phyloP scores from a whole-genome alignment of 2,797 vertebrate genomes.

The Otus scops region DNA sequence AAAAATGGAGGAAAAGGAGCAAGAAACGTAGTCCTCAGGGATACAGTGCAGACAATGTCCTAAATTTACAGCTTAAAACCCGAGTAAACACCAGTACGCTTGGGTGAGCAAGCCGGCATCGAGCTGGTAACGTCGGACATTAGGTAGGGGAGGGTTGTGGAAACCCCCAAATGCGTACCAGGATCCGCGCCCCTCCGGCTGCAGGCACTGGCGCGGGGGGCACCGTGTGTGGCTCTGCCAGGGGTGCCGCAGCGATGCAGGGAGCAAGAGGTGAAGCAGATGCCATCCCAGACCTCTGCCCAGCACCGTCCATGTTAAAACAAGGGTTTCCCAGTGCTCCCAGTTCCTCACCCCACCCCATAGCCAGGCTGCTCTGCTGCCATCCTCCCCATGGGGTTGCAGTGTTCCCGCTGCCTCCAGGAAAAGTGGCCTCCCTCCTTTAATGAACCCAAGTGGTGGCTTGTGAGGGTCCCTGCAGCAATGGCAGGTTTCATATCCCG shows the following conservation, averaged over 20 bases:
- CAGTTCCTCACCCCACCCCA: background rate
- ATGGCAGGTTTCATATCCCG: background rate
- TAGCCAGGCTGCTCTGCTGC: background rate
- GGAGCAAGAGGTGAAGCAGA: background rate
- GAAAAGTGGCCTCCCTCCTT: background rate
- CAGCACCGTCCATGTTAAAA: background rate
- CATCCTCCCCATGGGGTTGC: background rate
- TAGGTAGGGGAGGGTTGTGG: background rate
- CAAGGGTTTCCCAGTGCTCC: background rate
- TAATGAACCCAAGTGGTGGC: rapidly evolving
- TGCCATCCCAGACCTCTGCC: rapidly evolving
- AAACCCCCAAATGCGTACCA: background rate
- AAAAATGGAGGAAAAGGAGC: background rate
- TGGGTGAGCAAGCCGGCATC: background rate
- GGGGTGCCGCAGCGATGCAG: background rate
- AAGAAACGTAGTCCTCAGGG: rapidly evolving
- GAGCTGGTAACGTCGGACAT: background rate
- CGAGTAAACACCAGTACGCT: rapidly evolving
- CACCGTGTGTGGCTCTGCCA: background rate
- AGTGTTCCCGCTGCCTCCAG: background rate
- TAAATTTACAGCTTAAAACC: background rate
- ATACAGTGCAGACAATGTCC: background rate
- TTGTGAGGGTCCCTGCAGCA: background rate
- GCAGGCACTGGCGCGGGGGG: background rate
- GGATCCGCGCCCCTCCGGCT: background rate